phyloP scores from a whole-genome alignment of 2,797 vertebrate genomes.

The Tragopan temminckii region DNA sequence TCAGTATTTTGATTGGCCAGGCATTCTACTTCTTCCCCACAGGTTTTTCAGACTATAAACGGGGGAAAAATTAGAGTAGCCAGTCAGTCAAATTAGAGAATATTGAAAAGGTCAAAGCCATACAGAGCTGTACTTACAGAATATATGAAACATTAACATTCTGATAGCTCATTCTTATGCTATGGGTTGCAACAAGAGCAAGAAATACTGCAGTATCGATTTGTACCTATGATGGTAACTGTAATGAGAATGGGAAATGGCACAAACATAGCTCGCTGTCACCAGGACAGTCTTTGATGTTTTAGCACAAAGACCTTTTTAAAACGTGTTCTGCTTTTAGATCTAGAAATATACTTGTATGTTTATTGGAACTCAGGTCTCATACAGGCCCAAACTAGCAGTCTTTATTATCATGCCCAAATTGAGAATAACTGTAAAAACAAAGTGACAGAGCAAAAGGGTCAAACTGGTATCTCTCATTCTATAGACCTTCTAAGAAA shows the following conservation, averaged over 20 bases:
- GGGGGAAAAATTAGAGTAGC: constrained; percentile 51
- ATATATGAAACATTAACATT: constrained; percentile 55
- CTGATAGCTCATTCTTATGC: background rate
- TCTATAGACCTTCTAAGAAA: background rate
- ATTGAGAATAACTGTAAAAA: background rate
- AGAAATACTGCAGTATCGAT: background rate
- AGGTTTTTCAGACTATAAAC: constrained; percentile 67
- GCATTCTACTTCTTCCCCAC: constrained; percentile 44
- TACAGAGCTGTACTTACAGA: constrained; percentile 45
- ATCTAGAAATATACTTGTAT: background rate
- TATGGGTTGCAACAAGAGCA: background rate
- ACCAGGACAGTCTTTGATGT: background rate
- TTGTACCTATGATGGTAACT: background rate
- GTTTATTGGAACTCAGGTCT: background rate
- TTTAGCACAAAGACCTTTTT: background rate
- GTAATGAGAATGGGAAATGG: background rate
- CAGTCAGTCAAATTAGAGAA: constrained; percentile 65
- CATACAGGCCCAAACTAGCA: background rate
- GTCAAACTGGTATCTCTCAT: background rate
- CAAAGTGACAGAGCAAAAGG: background rate
- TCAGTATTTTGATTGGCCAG: constrained; percentile 52
- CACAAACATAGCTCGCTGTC: background rate
- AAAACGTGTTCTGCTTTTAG: background rate
- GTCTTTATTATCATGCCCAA: background rate
- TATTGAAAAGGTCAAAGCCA: constrained; percentile 78